Evolutionary conservation across 23 tunicate genomes (phyloP).

Genomic region (Styela clava): DNA sequence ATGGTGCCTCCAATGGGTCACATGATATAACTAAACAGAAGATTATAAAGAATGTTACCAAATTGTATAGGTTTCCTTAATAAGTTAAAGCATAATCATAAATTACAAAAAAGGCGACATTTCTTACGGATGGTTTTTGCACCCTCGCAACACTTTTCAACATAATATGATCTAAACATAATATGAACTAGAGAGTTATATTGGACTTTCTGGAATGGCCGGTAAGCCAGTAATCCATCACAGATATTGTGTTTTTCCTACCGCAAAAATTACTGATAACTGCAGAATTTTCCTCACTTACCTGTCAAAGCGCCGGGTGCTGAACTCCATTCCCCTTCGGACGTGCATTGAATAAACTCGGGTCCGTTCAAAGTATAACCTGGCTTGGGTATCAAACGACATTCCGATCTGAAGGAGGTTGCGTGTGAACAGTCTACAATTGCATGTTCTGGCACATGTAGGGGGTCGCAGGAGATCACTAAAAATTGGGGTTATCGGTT

Average conservation of each 20-base stretch:
- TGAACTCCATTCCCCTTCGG: background rate
- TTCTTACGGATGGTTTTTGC: too few relatives aligned
- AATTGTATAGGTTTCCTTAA: background rate
- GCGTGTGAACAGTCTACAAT: slow-evolving; percentile 35
- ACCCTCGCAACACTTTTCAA: too few relatives aligned
- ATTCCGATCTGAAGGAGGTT: slow-evolving; percentile 36
- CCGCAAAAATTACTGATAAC: too few relatives aligned
- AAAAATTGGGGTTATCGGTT: too few relatives aligned
- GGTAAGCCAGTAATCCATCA: too few relatives aligned
- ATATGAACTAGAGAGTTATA: too few relatives aligned
- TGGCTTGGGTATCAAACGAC: slow-evolving; percentile 26
- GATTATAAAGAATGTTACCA: background rate
- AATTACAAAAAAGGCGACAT: too few relatives aligned
- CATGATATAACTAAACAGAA: slow-evolving; percentile 28
- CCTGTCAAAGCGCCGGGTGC: background rate
- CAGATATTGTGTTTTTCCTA: too few relatives aligned
- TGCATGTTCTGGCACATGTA: slow-evolving; percentile 35
- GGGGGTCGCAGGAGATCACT: slow-evolving; percentile 50
- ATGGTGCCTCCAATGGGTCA: slow-evolving; percentile 22
- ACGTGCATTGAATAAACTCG: background rate
- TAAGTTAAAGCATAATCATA: too few relatives aligned
- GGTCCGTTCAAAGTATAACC: slow-evolving; percentile 18
- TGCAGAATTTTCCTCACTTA: too few relatives aligned
- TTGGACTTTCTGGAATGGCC: too few relatives aligned
- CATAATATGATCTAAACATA: too few relatives aligned